Evolutionary conservation across 2,113 vertebrate species (phyloP).

Genomic region (Formicarius rufipectus): DNA sequence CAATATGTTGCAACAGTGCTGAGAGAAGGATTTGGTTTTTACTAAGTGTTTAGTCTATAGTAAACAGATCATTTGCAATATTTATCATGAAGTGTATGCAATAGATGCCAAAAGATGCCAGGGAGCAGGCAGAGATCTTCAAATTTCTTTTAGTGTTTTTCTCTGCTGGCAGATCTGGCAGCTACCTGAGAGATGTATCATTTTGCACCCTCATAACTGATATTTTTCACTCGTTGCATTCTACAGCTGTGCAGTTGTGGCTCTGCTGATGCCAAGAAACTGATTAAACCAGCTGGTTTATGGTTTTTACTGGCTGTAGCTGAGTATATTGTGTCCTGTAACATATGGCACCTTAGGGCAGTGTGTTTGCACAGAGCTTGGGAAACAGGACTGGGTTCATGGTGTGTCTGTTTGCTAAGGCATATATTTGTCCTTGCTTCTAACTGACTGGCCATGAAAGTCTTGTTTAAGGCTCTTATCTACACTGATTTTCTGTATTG

Average conservation of each 20-base stretch:
- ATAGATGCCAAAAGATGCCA: neutral
- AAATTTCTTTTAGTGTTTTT: neutral
- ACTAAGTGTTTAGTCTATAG: neutral
- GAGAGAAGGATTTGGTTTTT: neutral
- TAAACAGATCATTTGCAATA: neutral
- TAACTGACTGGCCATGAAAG: neutral
- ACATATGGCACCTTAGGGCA: constrained; percentile 23
- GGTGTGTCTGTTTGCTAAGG: neutral
- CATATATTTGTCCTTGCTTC: neutral
- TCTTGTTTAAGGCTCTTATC: neutral
- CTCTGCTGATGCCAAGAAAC: neutral
- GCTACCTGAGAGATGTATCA: neutral
- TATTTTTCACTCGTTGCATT: neutral
- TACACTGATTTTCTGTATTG: neutral
- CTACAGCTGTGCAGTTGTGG: constrained; percentile 10
- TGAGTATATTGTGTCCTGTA: neutral
- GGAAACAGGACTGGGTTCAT: neutral
- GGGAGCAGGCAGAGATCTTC: neutral
- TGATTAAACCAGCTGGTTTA: constrained; percentile 49
- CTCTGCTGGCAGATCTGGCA: neutral
- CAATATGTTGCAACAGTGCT: neutral
- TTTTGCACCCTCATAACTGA: neutral
- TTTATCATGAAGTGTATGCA: neutral
- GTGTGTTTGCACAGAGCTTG: neutral
- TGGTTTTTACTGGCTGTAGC: constrained; percentile 14